Base-by-base conservation (phyloP, 2,888 invertebrate species). In the Imbricaverruca yamaguchii region DNA sequence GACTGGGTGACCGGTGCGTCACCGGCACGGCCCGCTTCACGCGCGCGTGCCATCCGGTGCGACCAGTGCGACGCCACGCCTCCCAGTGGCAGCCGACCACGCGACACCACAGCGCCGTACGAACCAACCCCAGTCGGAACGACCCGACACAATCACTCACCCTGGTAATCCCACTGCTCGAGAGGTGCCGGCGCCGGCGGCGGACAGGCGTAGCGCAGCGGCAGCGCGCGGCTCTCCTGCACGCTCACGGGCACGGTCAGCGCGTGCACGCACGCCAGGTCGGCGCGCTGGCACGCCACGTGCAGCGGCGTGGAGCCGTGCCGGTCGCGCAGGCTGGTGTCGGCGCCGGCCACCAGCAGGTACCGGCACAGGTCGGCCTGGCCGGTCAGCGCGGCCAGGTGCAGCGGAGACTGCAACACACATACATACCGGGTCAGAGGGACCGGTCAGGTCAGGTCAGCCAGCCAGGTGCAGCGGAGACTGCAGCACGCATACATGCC, bases 291-390 rank as follows among this genome's bases (percentile, higher is more conserved):
- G 82, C 93, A 92, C 0, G 96, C 96, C 82, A 95, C 89, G 87
- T 97, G 97, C 12, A 97, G 88, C 0, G 96, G 92, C 0, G 95
- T 96, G 87, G 96, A 94, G 8, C 97, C 97, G 82, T 90, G 88
- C 81, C 91, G 88, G 86, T 96, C 94, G 80, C 94, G 89, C 80
- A 90, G 88, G 67, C 88, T 87, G 1, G 89, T 87, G 81, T 88
- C 87, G 0, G 95, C 95, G 25, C 96, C 96, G 2, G 94, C 94
- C 57, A 92, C 89, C 57, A 96, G 90, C 82, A 97, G 89, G 88
- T 92, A 91, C 83, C 95, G 90, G 3, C 92, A 91, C 80, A 96
- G 90, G 78, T 90, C 89, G 65, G 92, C 90, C 86, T 95, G 93
- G 15, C 91, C 90, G 67, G 93, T 93, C 84, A 94, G 89, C 1